Evolutionary conservation across 2,888 invertebrate genomes (phyloP).

Genomic region (Oxystoma pomonae): DNA sequence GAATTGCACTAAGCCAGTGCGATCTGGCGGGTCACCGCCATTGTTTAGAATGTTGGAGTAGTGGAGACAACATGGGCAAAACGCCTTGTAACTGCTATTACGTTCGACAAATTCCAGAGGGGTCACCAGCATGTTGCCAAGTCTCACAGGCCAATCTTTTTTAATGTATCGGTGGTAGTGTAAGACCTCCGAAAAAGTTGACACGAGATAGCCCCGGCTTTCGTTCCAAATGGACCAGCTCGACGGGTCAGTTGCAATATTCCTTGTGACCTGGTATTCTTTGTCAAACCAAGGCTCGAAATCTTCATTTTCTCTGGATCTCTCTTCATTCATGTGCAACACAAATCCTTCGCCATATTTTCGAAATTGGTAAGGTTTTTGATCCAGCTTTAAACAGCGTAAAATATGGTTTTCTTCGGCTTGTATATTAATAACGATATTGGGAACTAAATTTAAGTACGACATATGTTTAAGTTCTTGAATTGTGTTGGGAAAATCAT

Average conservation of each 20-base stretch:
- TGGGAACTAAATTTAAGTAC: constrained; percentile 54
- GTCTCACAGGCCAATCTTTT: constrained; percentile 49
- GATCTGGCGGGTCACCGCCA: constrained; percentile 51
- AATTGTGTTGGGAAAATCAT: constrained; percentile 58
- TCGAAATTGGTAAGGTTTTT: constrained; percentile 35
- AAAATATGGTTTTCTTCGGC: constrained; percentile 43
- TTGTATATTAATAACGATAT: constrained; percentile 54
- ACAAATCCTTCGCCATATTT: constrained; percentile 42
- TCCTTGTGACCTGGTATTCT: constrained; percentile 54
- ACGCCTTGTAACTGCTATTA: constrained; percentile 51
- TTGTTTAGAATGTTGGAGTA: constrained; percentile 38
- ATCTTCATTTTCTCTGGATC: constrained; percentile 41
- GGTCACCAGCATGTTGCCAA: constrained; percentile 54
- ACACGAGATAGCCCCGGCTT: constrained; percentile 44
- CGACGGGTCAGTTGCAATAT: constrained; percentile 50
- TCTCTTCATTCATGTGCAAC: constrained; percentile 47
- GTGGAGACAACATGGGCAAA: constrained; percentile 59
- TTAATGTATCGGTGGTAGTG: constrained; percentile 51
- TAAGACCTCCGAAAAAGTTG: constrained; percentile 48
- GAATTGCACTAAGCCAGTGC: constrained; percentile 56
- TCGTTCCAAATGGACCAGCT: constrained; percentile 55
- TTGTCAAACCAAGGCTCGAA: constrained; percentile 52
- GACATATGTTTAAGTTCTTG: constrained; percentile 51
- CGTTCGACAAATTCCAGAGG: constrained; percentile 52
- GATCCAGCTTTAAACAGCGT: constrained; percentile 44